A percentile compares a stretch with the other conserved stretches of the same genome.
phyloP scores from a whole-genome alignment of 1,140 invertebrate genomes.

The Drosophila pectinifera region DNA sequence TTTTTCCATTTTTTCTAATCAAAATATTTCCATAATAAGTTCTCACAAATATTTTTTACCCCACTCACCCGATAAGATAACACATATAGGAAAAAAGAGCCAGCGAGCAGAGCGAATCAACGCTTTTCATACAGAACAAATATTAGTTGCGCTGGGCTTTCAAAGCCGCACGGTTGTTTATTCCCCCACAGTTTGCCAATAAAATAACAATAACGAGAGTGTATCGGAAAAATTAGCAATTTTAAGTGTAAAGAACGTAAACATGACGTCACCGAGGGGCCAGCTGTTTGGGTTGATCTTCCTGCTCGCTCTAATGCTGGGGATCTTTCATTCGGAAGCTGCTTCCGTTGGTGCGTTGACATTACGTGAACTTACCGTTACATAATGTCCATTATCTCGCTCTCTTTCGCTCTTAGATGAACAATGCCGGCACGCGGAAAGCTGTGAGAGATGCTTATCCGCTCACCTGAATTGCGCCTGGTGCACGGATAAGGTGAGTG shows the following conservation, averaged over 20 bases:
- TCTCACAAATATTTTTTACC: conserved; percentile 15
- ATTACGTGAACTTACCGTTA: conserved; percentile 23
- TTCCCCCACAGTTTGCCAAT: background rate
- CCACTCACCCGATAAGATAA: conserved; percentile 52
- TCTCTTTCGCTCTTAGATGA: conserved; percentile 48
- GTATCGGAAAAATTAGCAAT: background rate
- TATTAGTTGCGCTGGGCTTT: conserved; percentile 67
- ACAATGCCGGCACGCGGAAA: conserved; percentile 67
- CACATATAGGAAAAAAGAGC: conserved; percentile 13
- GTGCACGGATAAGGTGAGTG: conserved; percentile 85
- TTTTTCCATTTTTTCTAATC: conserved; percentile 3
- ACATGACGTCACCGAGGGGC: conserved; percentile 40
- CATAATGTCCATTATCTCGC: conserved; percentile 28
- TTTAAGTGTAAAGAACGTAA: conserved; percentile 8
- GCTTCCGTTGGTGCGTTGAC: conserved; percentile 39
- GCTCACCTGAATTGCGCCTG: conserved; percentile 78
- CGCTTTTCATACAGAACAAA: conserved; percentile 32
- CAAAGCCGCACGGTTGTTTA: conserved; percentile 47
- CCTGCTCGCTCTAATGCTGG: background rate
- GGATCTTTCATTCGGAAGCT: conserved; percentile 10
- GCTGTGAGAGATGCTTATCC: conserved; percentile 81
- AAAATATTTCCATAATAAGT: conserved; percentile 29
- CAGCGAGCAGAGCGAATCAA: conserved; percentile 16
- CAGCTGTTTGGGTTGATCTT: conserved; percentile 11
- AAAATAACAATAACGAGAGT: conserved; percentile 1